Percentiles rank a stretch among this genome's conserved stretches.
phyloP scores from a whole-genome alignment of 2,888 invertebrate species.

The Amiota minor region DNA sequence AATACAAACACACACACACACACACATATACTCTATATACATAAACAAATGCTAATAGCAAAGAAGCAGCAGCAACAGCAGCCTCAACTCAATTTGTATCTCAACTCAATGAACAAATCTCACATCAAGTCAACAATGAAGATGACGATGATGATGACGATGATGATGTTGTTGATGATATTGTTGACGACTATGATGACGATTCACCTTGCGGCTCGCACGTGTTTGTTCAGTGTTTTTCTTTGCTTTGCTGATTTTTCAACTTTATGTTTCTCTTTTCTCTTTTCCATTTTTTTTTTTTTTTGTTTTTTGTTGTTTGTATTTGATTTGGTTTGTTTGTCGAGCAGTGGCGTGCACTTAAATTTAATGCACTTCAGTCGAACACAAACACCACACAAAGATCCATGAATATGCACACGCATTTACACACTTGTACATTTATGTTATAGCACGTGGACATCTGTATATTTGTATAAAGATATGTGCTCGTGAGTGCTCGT shows the following conservation, averaged over 20 bases:
- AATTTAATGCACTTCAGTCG: slow-evolving; percentile 2
- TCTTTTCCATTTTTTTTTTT: background rate
- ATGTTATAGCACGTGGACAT: background rate
- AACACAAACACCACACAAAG: background rate
- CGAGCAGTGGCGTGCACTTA: background rate
- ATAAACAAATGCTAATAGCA: slow-evolving; percentile 20
- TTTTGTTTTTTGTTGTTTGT: background rate
- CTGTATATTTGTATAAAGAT: slow-evolving; percentile 18
- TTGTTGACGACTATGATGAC: background rate
- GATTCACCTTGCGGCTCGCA: background rate
- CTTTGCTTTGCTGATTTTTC: no score
- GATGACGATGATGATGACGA: slow-evolving; percentile 17
- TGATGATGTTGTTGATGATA: background rate
- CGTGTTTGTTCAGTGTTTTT: no score
- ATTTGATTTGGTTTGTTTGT: background rate
- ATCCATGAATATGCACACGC: background rate
- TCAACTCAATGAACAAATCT: background rate
- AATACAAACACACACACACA: background rate
- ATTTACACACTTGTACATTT: no score
- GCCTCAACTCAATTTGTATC: background rate
- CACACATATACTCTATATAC: background rate
- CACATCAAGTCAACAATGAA: no score
- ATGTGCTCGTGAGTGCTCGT: background rate
- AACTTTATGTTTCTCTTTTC: background rate
- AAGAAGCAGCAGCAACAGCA: background rate